These are phyloP conservation scores for Microplitis manilae DNA, from an alignment of 2,888 invertebrate species.

Conservation along the genomic window DNA sequence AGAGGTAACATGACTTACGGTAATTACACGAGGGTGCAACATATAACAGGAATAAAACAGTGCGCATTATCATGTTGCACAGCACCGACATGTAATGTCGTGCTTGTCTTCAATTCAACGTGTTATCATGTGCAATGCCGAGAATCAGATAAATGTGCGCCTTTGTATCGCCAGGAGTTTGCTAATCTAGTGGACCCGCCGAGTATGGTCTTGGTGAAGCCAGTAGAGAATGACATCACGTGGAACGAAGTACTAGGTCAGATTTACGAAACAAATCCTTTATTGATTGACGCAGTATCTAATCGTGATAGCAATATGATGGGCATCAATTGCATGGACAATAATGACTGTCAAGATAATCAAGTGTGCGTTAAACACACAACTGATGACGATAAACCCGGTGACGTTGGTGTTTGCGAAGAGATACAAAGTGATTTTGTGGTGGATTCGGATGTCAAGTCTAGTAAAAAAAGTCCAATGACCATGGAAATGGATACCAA, in stretches of 20 bases:
- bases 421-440: slow-evolving; percentile 53
- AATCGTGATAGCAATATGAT: slow-evolving; percentile 22
- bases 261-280: slow-evolving; percentile 52
- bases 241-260: slow-evolving; percentile 72
- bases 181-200: slow-evolving; percentile 75
- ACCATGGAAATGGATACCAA: slow-evolving; percentile 54
- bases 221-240: slow-evolving; percentile 73
- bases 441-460: slow-evolving; percentile 49
- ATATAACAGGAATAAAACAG: slow-evolving; percentile 74
- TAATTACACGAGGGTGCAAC: slow-evolving; percentile 75
- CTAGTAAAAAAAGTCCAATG: slow-evolving; percentile 18
- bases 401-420: slow-evolving; percentile 79
- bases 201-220: slow-evolving; percentile 85
- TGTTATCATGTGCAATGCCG: slow-evolving; percentile 86
- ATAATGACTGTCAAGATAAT: slow-evolving; percentile 78
- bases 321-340: slow-evolving; percentile 77
- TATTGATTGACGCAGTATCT: slow-evolving; percentile 14
- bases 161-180: slow-evolving; percentile 77
- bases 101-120: slow-evolving; percentile 81
- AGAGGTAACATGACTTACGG: slow-evolving; percentile 74
- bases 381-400: slow-evolving; percentile 56
- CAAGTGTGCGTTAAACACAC: slow-evolving; percentile 78
- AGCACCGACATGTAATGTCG: slow-evolving; percentile 82
- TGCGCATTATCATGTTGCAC: slow-evolving; percentile 81
- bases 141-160: slow-evolving; percentile 81